phyloP scores from a whole-genome alignment of 2,113 vertebrate genomes.

The Phyllostomus discolor region DNA sequence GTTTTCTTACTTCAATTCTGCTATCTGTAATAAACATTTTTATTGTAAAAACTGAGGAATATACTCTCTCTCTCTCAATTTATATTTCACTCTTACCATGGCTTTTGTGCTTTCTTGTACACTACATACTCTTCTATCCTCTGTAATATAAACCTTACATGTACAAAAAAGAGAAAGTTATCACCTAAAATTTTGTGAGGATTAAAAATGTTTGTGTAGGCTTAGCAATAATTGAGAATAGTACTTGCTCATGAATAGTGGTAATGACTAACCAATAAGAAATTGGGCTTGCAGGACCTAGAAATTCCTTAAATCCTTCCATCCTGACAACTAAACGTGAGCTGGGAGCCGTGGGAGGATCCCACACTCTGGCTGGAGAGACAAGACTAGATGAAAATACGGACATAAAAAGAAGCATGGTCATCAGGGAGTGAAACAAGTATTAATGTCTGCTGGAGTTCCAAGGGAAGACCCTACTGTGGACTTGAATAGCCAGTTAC shows the following conservation, averaged over 20 bases:
- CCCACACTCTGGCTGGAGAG: neutral
- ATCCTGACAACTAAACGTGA: neutral
- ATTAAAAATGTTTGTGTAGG: neutral
- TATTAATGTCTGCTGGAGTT: neutral
- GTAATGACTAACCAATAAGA: neutral
- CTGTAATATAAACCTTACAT: neutral
- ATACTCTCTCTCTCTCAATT: neutral
- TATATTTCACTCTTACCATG: neutral
- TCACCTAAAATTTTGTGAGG: neutral
- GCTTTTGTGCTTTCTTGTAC: neutral
- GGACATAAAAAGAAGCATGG: neutral
- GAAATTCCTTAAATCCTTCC: neutral
- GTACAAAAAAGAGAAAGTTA: neutral
- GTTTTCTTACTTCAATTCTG: neutral
- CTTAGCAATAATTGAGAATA: neutral
- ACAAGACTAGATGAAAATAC: neutral
- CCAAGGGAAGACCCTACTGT: neutral
- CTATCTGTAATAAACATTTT: neutral
- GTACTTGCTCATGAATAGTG: neutral
- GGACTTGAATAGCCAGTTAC: neutral
- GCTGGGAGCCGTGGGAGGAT: neutral
- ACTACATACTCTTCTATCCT: neutral
- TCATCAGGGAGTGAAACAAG: neutral
- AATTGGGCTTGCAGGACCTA: neutral
- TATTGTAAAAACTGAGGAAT: neutral